A percentile compares a stretch with the other conserved stretches of the same genome.
Conservation (phyloP, 2,888 invertebrate species). For the Volucella bombylans region DNA sequence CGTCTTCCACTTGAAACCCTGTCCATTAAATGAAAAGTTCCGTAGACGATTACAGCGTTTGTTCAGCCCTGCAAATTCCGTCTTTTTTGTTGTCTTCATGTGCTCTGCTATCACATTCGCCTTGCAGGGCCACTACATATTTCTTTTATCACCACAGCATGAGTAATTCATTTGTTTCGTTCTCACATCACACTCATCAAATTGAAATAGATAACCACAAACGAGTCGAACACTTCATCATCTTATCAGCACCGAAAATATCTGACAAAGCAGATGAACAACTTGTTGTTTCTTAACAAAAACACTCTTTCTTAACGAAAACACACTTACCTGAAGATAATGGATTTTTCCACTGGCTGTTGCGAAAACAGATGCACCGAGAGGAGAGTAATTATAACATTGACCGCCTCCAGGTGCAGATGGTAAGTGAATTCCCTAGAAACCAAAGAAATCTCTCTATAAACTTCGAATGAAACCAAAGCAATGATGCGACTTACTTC, state of each 20-base stretch:
- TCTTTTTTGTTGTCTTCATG: too few relatives aligned
- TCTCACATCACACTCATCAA: background rate
- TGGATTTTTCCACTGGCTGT: constrained; percentile 87
- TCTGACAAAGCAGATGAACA: background rate
- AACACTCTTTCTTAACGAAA: background rate
- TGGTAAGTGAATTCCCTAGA: constrained; percentile 91
- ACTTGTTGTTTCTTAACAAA: background rate
- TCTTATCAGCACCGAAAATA: background rate
- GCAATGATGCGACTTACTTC: constrained; percentile 76
- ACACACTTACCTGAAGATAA: constrained; percentile 82
- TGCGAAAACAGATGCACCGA: constrained; percentile 93
- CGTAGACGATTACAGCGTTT: too few relatives aligned
- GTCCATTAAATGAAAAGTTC: too few relatives aligned
- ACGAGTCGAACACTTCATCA: background rate
- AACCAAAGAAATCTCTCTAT: constrained; percentile 51
- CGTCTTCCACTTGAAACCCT: too few relatives aligned
- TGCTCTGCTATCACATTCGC: background rate
- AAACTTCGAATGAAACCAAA: background rate
- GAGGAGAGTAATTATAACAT: constrained; percentile 92
- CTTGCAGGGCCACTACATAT: background rate
- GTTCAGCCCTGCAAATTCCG: too few relatives aligned
- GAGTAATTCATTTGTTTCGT: background rate
- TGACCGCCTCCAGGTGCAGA: constrained; percentile 93
- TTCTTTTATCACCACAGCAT: background rate
- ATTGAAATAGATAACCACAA: constrained; percentile 3